Conservation (phyloP, 2,888 invertebrate genomes). For the Nowickia ferox region DNA sequence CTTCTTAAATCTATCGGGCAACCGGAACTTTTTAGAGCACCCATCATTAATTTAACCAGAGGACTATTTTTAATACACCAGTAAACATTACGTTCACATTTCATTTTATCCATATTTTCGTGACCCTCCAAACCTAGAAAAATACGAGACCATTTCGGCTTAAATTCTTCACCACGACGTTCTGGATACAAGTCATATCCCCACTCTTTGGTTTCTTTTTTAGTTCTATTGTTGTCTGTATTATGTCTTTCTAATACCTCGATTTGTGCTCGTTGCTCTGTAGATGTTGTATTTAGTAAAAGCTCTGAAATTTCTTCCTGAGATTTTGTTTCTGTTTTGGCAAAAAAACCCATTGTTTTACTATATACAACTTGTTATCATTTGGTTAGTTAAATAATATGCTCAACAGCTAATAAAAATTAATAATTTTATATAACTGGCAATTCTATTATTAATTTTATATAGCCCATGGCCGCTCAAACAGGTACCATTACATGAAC, state of each 20-base stretch:
- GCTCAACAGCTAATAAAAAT: no score
- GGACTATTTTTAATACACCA: constrained; percentile 90
- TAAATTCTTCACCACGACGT: constrained; percentile 86
- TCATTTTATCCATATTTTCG: constrained; percentile 88
- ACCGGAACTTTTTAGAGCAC: constrained; percentile 87
- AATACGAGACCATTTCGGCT: constrained; percentile 84
- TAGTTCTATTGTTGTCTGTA: not conserved
- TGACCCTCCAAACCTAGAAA: constrained; percentile 87
- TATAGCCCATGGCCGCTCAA: no score
- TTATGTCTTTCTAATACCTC: not conserved
- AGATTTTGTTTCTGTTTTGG: constrained; percentile 63
- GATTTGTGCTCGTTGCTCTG: not conserved
- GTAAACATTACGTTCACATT: constrained; percentile 91
- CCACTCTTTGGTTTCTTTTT: constrained; percentile 83
- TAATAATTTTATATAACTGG: no score
- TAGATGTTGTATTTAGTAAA: constrained; percentile 4
- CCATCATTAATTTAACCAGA: constrained; percentile 92
- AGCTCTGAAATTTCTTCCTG: constrained; percentile 46
- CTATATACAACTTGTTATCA: constrained; percentile 10
- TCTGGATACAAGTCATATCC: constrained; percentile 94
- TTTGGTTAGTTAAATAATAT: constrained; percentile 51
- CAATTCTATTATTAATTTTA: no score
- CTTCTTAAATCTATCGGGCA: constrained; percentile 91
- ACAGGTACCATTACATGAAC: no score
- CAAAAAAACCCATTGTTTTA: constrained; percentile 70